These are phyloP conservation scores for Toxonevra muliebris DNA, from an alignment of 2,888 invertebrate species.

Conservation along the genomic window DNA sequence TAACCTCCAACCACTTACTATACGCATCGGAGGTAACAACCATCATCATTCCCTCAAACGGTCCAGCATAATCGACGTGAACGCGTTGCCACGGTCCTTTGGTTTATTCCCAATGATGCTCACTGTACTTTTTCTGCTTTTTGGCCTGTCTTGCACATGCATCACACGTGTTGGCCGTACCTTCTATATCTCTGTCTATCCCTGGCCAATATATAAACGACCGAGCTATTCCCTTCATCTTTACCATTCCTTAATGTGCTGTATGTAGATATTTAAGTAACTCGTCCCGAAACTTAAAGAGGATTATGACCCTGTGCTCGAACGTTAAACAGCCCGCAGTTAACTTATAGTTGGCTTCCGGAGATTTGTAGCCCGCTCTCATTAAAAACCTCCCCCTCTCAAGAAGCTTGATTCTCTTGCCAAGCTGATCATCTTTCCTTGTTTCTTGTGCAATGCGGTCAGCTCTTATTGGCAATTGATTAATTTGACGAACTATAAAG, in stretches of 20 bases:
- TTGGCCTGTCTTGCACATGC: constrained; percentile 20
- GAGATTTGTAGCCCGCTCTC: constrained; percentile 20
- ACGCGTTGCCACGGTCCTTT: constrained; percentile 26
- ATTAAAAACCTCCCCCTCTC: constrained; percentile 18
- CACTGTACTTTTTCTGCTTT: constrained; percentile 5
- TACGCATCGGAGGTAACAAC: constrained; percentile 53
- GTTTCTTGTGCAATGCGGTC: constrained; percentile 30
- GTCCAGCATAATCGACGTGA: constrained; percentile 60
- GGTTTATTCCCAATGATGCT: constrained; percentile 31
- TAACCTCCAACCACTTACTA: constrained; percentile 34
- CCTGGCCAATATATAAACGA: constrained; percentile 31
- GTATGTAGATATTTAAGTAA: constrained; percentile 19
- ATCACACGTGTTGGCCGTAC: constrained; percentile 21
- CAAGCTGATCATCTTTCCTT: constrained; percentile 30
- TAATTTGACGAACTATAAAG: constrained; percentile 35
- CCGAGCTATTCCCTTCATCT: constrained; percentile 27
- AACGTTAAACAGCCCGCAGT: constrained; percentile 11
- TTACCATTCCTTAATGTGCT: constrained; percentile 22
- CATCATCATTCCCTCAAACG: constrained; percentile 50
- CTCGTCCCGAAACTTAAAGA: not conserved
- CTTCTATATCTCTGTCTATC: constrained; percentile 27
- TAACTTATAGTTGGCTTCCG: constrained; percentile 14
- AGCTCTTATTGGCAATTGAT: constrained; percentile 34
- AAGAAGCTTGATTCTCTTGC: constrained; percentile 31
- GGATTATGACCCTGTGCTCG: constrained; percentile 20